Base-by-base conservation (phyloP, 2,113 vertebrate species). In the Progne subis region DNA sequence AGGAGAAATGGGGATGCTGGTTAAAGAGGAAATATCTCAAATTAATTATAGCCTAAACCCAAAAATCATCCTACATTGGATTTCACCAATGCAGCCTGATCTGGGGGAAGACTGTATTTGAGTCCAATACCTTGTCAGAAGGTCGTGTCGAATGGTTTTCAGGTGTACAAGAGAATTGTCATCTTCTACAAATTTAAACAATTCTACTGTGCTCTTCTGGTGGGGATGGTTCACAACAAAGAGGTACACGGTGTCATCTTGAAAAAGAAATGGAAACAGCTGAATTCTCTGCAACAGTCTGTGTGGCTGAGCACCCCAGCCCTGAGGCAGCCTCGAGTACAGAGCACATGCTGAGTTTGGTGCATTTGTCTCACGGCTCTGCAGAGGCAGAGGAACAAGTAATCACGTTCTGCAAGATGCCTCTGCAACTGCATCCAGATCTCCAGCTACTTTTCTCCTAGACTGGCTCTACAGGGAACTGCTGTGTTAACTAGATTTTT, bases 171-270 rank as follows among this genome's bases (percentile, higher is more conserved):
- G 98, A 91, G 98, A 97, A 83, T 77, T 95, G n/a, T 98, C 98
- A 16, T 99, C 98, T 74, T 99, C 98, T 32, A 98, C 82, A 96
- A 98, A 99, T 91, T 92, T 97, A 96, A 99, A 99, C 77, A 99
- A 77, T 89, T 99, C 99, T 32, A 99, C 97, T 5, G 98, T 98
- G 92, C 98, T 98, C 80, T 97, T 97, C 63, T 92, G 86, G 32
- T 98, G 93, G 86, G 99, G 99, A 88, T 99, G 99, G 97, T 98
- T 99, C 83, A 99, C 99, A 76, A 99, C 98, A 78, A 99, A 99
- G 57, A 99, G 98, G 94, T 99, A 99, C 46, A 99, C 95, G 1
- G 97, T 92, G 57, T 98, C 94, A 32, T 99, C 99, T 99, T 96
- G 82, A 75, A 82, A 92, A 60, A 65, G 10, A 69, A 85, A 95